phyloP scores from a whole-genome alignment of 2,888 invertebrate genomes.

The Hoplodrina ambigua region DNA sequence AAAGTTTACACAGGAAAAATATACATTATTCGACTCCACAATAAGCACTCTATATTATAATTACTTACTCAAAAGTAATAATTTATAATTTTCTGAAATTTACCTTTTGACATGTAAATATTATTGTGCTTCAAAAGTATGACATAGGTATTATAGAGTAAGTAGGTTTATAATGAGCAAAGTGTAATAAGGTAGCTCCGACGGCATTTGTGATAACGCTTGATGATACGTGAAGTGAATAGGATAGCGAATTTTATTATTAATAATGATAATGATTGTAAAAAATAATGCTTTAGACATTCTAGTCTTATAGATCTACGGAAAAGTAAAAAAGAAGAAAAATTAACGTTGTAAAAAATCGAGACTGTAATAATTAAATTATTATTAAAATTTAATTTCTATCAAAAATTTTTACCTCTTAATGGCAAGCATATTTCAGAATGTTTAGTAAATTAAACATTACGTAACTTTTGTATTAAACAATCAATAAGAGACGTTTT shows the following conservation, averaged over 20 bases:
- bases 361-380: constrained; percentile 47
- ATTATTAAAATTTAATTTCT: constrained; percentile 9
- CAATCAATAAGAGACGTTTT: constrained; percentile 12
- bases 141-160: constrained; percentile 39
- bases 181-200: constrained; percentile 68
- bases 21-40: background rate
- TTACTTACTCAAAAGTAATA: constrained; percentile 4
- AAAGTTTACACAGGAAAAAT: background rate
- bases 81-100: constrained; percentile 14
- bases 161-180: constrained; percentile 57
- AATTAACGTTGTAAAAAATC: constrained; percentile 28
- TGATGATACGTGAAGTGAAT: constrained; percentile 62
- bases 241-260: constrained; percentile 57
- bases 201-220: constrained; percentile 81
- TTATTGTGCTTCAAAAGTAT: constrained; percentile 64
- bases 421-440: background rate
- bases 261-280: constrained; percentile 47
- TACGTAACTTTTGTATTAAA: constrained; percentile 12
- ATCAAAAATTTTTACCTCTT: background rate
- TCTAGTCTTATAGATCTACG: constrained; percentile 36
- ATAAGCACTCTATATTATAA: background rate
- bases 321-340: constrained; percentile 23
- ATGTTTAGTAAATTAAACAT: constrained; percentile 14
- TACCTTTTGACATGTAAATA: constrained; percentile 59
- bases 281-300: constrained; percentile 57